Conservation (phyloP, 2,113 vertebrate genomes). For the Toxotes jaculatrix region DNA sequence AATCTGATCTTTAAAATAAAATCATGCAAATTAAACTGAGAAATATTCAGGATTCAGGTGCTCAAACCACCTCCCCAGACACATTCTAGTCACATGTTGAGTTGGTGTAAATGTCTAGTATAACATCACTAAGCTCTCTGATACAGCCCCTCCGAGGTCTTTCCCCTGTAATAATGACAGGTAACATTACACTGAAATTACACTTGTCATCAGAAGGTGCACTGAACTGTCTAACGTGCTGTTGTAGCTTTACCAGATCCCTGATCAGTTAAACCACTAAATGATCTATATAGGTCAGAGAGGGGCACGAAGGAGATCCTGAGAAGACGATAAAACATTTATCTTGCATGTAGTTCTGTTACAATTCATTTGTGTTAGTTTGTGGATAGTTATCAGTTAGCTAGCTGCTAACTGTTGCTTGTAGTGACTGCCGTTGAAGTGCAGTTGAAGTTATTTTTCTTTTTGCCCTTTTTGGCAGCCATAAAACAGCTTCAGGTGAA, state of each 20-base stretch:
- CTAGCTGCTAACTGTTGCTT: no score
- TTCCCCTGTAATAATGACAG: no score
- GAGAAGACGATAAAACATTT: no score
- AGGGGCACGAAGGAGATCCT: no score
- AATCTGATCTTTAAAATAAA: not conserved
- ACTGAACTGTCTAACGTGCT: not conserved
- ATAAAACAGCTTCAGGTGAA: no score
- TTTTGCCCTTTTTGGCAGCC: no score
- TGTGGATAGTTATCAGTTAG: no score
- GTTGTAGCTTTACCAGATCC: not conserved
- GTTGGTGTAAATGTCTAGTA: not conserved
- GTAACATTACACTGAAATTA: no score
- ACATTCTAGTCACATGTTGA: not conserved
- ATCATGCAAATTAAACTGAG: not conserved
- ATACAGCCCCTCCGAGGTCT: not conserved
- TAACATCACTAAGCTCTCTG: not conserved
- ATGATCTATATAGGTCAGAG: not conserved
- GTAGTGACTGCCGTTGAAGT: no score
- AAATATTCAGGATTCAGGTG: not conserved
- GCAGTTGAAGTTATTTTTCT: no score
- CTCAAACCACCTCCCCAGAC: not conserved
- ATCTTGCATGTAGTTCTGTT: no score
- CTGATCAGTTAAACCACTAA: not conserved
- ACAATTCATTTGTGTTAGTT: no score
- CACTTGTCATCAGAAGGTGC: not conserved